phyloP scores from a whole-genome alignment of 2,113 vertebrate species.

The Trematomus loennbergii region DNA sequence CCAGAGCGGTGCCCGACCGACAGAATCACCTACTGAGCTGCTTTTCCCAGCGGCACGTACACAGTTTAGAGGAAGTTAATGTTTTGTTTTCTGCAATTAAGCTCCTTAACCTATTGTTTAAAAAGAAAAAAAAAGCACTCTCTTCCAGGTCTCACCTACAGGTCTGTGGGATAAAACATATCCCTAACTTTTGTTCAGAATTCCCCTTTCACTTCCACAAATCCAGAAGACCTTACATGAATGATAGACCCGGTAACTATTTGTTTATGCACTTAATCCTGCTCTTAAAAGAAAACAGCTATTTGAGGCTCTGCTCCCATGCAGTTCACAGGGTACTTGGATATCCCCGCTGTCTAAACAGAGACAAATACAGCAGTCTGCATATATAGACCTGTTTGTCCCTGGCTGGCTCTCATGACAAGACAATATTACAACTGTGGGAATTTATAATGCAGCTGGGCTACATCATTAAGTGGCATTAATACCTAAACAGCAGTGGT shows the following conservation, averaged over 20 bases:
- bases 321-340: conserved; percentile 74
- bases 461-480: conserved; percentile 25
- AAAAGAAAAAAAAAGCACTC: not conserved
- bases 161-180: conserved; percentile 40
- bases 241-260: conserved; percentile 48
- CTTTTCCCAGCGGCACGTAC: conserved; percentile 56
- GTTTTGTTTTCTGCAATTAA: conserved; percentile 76
- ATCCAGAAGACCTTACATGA: conserved; percentile 21
- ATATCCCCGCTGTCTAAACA: conserved; percentile 63
- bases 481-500: conserved; percentile 60
- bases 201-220: conserved; percentile 59
- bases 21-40: conserved; percentile 32
- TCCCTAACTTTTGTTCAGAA: conserved; percentile 38
- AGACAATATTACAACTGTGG: conserved; percentile 63
- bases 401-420: conserved; percentile 50
- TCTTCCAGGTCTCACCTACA: conserved; percentile 18
- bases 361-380: conserved; percentile 57
- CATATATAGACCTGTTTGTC: conserved; percentile 59
- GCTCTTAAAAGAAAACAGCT: conserved; percentile 63
- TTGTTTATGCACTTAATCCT: conserved; percentile 58
- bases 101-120: conserved; percentile 41
- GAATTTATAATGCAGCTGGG: conserved; percentile 49
- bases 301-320: conserved; percentile 61
- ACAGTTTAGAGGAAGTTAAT: conserved; percentile 66
- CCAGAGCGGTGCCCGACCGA: not conserved